Evolutionary conservation across 2,113 vertebrate species (phyloP), one percentile per base, ranked within the genome.

Genomic region (Chitala chitala): DNA sequence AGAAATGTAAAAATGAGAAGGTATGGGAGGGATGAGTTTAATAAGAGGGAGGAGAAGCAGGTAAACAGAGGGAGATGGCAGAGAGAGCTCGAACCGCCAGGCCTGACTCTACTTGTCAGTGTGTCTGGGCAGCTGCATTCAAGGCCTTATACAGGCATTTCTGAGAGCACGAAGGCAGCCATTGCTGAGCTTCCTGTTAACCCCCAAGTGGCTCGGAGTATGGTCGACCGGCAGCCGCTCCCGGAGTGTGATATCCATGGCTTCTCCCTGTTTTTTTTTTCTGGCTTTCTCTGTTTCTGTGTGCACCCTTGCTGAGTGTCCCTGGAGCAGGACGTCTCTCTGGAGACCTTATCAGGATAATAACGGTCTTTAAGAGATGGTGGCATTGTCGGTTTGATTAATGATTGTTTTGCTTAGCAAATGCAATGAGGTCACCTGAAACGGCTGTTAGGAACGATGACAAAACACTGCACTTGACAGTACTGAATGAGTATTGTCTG

Each of bases 101-200:
- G 85, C 88, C 75, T 87, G 88, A 88, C 84, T 85, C 75, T 82
- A 85, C 88, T 87, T 87, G 88, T 84, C 80, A 77, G 79, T 78
- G 78, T 74, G 72, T 82, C 83, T 73, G 81, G 76, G 76, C 83
- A 85, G 80, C 80, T 86, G 81, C 76, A 29, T 87, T 78, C 82
- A 83, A 54, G 80, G 81, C 87, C 88, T 75, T 90, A 89, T 89
- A 89, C 83, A 91, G 90, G 86, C 86, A 89, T 88, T 86, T 89
- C 76, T 78, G 82, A 82, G 77, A 69, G 68, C 58, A 24, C 82
- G 69, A 79, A 75, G 59, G 48, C 75, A 70, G 24, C 7, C 65
- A 74, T 75, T 22, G 78, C 76, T 75, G 33, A 44, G 77, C 82
- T 89, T 89, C 89, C 88, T 89, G 88, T 90, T 90, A 90, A 89